phyloP scores from a whole-genome alignment of 2,113 vertebrate genomes.

The Melanostigma gelatinosum region DNA sequence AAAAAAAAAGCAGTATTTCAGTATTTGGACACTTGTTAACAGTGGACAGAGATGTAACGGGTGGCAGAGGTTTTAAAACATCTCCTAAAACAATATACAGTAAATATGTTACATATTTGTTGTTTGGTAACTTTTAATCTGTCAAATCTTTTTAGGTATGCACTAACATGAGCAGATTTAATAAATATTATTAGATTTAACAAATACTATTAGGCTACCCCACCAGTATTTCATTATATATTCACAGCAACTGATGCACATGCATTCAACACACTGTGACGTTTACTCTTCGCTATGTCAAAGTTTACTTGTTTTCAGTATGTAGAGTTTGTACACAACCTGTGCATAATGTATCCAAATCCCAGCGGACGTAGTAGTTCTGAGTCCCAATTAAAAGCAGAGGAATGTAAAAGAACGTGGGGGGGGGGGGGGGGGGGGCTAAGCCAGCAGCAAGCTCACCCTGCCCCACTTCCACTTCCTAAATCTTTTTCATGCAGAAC shows the following conservation, averaged over 20 bases:
- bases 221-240: neutral
- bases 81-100: neutral
- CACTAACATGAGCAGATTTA: neutral
- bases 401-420: conserved; percentile 47
- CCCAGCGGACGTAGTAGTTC: conserved; percentile 26
- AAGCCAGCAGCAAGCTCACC: conserved; percentile 36
- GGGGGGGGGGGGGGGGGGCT: conserved; percentile 13
- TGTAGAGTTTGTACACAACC: conserved; percentile 8
- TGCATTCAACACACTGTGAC: neutral
- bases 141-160: neutral
- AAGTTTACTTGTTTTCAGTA: neutral
- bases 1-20: neutral
- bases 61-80: neutral
- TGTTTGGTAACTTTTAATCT: neutral
- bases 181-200: neutral
- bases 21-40: neutral
- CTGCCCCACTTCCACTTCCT: conserved; percentile 25
- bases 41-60: neutral
- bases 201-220: neutral
- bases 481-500: conserved; percentile 45
- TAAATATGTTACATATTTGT: neutral
- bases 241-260: neutral
- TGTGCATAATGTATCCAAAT: conserved; percentile 36
- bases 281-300: neutral
- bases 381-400: conserved; percentile 61